phyloP scores from a whole-genome alignment of 2,113 vertebrate genomes.

The Ammodytes marinus region DNA sequence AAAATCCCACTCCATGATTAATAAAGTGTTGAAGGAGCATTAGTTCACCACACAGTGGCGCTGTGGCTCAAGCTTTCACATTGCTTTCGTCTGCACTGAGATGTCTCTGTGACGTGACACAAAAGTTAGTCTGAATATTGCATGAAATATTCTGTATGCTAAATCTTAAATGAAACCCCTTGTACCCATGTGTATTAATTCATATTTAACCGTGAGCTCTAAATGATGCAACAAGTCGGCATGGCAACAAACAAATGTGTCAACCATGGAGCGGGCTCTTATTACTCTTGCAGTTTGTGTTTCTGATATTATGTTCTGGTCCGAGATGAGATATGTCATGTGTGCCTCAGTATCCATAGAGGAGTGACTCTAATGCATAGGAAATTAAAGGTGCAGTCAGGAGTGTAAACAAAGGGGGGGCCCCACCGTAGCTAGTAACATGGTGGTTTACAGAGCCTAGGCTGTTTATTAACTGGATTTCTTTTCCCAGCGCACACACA shows the following conservation, averaged over 20 bases:
- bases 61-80: slow-evolving; percentile 62
- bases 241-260: neutral
- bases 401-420: neutral
- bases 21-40: neutral
- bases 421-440: no score
- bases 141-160: slow-evolving; percentile 7
- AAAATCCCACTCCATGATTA: neutral
- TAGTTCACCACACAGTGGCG: slow-evolving; percentile 64
- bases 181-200: neutral
- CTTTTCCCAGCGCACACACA: no score
- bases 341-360: slow-evolving; percentile 3
- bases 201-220: neutral
- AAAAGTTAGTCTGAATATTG: slow-evolving; percentile 5
- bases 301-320: slow-evolving; percentile 38
- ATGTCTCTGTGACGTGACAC: neutral
- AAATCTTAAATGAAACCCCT: slow-evolving; percentile 30
- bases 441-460: no score
- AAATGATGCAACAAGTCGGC: neutral
- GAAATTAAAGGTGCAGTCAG: slow-evolving; percentile 24
- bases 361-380: slow-evolving; percentile 1
- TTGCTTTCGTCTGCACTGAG: neutral
- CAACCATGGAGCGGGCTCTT: neutral
- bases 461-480: no score
- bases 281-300: slow-evolving; percentile 20
- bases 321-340: slow-evolving; percentile 40